Evolutionary conservation across 2,797 vertebrate species (phyloP).

Genomic region (Amazona finschi): DNA sequence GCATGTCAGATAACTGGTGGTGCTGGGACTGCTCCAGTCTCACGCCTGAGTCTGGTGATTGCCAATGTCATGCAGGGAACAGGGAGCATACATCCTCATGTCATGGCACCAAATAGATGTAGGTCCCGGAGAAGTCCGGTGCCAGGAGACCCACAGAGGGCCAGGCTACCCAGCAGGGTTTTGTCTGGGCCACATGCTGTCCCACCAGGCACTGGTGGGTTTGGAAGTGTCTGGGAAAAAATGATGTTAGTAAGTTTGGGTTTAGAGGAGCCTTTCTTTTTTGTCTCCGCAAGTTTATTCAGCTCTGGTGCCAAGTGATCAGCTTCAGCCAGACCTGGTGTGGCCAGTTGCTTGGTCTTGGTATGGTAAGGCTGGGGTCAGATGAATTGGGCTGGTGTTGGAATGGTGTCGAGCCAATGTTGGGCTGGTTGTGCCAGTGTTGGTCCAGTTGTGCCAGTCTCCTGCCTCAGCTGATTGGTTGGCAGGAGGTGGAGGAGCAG

Average conservation of each 20-base stretch:
- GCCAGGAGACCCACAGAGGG: neutral
- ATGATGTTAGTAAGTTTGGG: neutral
- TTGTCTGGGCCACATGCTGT: neutral
- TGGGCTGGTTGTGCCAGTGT: neutral
- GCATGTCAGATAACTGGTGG: neutral
- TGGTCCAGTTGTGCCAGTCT: too few species aligned
- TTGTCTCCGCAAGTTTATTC: neutral
- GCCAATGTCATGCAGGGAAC: neutral
- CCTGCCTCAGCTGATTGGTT: neutral
- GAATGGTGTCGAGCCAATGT: neutral
- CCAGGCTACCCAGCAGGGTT: neutral
- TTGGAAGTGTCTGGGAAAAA: neutral
- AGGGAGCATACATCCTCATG: fast-evolving
- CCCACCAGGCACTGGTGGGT: neutral
- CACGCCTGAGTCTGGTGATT: neutral
- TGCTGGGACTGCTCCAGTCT: neutral
- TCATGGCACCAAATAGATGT: neutral
- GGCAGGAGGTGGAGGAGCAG: neutral
- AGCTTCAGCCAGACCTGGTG: neutral
- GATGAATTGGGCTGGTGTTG: neutral
- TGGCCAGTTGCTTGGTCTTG: neutral
- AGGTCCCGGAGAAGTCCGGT: fast-evolving
- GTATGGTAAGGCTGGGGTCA: neutral
- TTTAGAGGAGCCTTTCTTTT: neutral
- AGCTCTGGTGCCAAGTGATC: neutral